Base-by-base conservation (phyloP, 2,113 vertebrate species). In the Lepidiolamprologus cunningtoni region DNA sequence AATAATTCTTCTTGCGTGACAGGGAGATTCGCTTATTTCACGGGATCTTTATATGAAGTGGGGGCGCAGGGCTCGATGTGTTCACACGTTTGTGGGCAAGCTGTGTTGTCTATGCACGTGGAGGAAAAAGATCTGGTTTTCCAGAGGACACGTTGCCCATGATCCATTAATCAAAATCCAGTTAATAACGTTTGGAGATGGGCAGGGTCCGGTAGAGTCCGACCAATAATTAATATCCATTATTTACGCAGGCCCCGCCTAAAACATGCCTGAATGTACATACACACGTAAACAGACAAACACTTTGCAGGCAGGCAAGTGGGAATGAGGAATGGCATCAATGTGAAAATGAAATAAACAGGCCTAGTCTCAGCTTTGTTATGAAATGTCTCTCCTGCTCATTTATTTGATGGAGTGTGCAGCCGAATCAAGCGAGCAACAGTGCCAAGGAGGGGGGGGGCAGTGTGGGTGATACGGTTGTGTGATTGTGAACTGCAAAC, bases 1-100 rank as follows among this genome's bases (percentile, higher is more conserved):
- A 95, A 96, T 95, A 95, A 96, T 96, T 96, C 93, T 95, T 95
- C 91, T 90, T 87, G 89, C 94, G 93, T 95, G 95, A 95, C 95
- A 94, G 93, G 91, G 90, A 94, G 93, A 94, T 95, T 96, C 88
- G 93, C 93, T 93, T 95, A 92, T 94, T 95, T 93, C 84, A 89
- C 52, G 68, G 90, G 84, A 91, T 89, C 91, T 93, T 89, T 92
- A 84, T 90, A 71, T 47, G 84, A 68, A 80, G 79, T 35, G 50
- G 88, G 81, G 53, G 31, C 54, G 86, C 54, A 9, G 89, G 90
- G 79, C 83, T 89, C 8, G 47, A 85, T 50, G 81, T 58, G 91
- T 58, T 83, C 66, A 84, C 47, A 85, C 26, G 79, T 86, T 78
- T 84, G 89, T 13, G 81, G 61, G 82, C 81, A 84, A 90, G 84